These are phyloP conservation scores for Physella acuta DNA, from an alignment of 1,140 invertebrate genomes.

Conservation along the genomic window DNA sequence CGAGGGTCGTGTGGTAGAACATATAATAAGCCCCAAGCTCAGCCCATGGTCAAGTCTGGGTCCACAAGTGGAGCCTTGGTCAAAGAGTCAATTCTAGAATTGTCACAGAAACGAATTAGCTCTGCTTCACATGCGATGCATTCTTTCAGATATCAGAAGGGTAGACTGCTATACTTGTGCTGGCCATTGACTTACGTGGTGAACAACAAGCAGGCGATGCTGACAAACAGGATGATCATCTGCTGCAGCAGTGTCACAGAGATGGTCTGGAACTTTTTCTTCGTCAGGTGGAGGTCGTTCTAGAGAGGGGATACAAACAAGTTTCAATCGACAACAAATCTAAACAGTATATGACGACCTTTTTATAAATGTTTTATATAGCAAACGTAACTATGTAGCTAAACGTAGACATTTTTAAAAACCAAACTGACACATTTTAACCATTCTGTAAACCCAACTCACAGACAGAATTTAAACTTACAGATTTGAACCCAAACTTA, in stretches of 20 bases:
- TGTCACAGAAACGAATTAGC: background rate
- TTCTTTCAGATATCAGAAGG: too few species aligned
- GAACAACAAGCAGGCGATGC: constrained; percentile 91
- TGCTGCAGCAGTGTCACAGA: constrained; percentile 84
- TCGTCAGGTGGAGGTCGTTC: constrained; percentile 94
- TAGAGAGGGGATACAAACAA: constrained; percentile 56
- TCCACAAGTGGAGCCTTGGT: background rate
- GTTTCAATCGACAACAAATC: background rate
- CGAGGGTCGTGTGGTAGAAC: background rate
- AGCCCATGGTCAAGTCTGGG: background rate
- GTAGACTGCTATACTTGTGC: background rate
- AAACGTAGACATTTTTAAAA: background rate
- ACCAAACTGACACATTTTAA: background rate
- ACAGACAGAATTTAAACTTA: background rate
- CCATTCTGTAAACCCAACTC: background rate
- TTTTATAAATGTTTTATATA: background rate
- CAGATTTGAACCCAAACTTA: constrained; percentile 64
- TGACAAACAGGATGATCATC: constrained; percentile 89
- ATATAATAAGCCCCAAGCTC: background rate
- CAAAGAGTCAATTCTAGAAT: background rate
- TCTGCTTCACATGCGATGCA: too few species aligned
- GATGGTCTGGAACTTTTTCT: constrained; percentile 92
- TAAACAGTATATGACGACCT: background rate
- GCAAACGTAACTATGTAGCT: background rate
- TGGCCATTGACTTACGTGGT: constrained; percentile 52